A percentile compares a stretch with the other conserved stretches of the same genome.
Conservation (phyloP, 2,113 vertebrate genomes). For the Pygoscelis antarcticus region DNA sequence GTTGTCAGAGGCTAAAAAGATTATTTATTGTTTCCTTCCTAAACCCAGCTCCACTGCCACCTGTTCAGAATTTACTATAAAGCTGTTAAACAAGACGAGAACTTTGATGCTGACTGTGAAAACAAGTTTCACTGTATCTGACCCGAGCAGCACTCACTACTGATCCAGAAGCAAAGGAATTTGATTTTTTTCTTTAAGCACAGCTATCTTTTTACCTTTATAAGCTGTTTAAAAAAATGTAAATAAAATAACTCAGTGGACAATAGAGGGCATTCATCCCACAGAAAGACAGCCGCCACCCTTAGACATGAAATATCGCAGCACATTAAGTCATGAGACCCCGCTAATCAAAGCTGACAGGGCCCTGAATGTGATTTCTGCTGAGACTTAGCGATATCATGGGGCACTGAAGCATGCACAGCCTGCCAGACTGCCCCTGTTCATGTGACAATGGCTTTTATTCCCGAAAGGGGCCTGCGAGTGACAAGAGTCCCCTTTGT, state of each 20-base stretch:
- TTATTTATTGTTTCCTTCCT: conserved; percentile 67
- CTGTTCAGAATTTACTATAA: conserved; percentile 70
- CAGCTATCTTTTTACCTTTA: conserved; percentile 79
- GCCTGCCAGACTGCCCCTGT: conserved; percentile 78
- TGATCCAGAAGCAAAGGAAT: conserved; percentile 60
- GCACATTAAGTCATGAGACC: conserved; percentile 75
- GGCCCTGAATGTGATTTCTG: conserved; percentile 74
- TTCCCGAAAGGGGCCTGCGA: conserved; percentile 69
- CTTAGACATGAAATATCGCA: conserved; percentile 75
- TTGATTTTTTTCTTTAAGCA: conserved; percentile 48
- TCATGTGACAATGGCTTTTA: conserved; percentile 77
- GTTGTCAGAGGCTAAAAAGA: conserved; percentile 69
- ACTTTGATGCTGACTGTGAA: conserved; percentile 53
- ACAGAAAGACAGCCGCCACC: conserved; percentile 68
- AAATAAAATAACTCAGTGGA: conserved; percentile 78
- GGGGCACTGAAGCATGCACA: conserved; percentile 78
- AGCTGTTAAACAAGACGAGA: conserved; percentile 64
- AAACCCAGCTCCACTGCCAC: conserved; percentile 55
- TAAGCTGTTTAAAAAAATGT: conserved; percentile 81
- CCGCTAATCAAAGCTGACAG: conserved; percentile 80
- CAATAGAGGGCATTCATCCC: conserved; percentile 79
- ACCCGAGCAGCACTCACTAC: conserved; percentile 24
- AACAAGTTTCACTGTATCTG: conserved; percentile 57
- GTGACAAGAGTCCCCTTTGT: conserved; percentile 83
- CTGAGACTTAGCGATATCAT: conserved; percentile 65